Evolutionary conservation across 2,797 vertebrate species (phyloP), one percentile per base, ranked within the genome.

Genomic region (Muscicapa striata): DNA sequence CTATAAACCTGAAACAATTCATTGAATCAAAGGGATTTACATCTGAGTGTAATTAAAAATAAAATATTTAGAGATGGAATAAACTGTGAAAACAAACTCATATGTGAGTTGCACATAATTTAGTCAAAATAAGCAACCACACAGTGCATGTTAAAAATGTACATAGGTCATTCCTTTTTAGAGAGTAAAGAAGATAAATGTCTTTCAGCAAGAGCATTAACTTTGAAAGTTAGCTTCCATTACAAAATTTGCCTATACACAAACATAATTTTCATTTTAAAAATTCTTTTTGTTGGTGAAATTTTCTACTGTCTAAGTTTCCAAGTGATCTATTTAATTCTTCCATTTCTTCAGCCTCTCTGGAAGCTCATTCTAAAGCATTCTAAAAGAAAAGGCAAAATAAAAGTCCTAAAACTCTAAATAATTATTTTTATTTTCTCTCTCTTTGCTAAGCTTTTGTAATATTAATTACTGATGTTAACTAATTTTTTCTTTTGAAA

Each of bases 91-190:
- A 90, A 66, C 9, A 24, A 85, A 80, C 30, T 91, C n/a, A 49
- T 8, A 66, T 20, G 45, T 92, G 89, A 95, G 72, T 57, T 94
- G 90, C 83, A 89, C 86, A 80, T 84, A 91, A 95, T 83, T 95
- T 85, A 66, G 43, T 59, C 15, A 93, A 90, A 89, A 69, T 34
- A 87, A 8, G 15, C 51, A 89, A 78, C 14, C 8, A 73, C 14
- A 67, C 6, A 45, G 43, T 32, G 24, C 32, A 45, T 63, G 18
- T 61, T 68, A 81, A 92, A 93, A 84, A 78, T 52, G 10, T 46
- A 46, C 74, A 55, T 38, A 52, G 22, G 22, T 45, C 58, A 21
- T 76, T 68, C 66, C 41, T 90, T 88, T 95, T 70, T 57, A 73
- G 84, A 93, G 17, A 94, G 17, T 38, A 73, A 73, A 87, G 52